These are phyloP conservation scores for Alsophila aescularia DNA, from an alignment of 2,888 invertebrate genomes.

Conservation along the genomic window DNA sequence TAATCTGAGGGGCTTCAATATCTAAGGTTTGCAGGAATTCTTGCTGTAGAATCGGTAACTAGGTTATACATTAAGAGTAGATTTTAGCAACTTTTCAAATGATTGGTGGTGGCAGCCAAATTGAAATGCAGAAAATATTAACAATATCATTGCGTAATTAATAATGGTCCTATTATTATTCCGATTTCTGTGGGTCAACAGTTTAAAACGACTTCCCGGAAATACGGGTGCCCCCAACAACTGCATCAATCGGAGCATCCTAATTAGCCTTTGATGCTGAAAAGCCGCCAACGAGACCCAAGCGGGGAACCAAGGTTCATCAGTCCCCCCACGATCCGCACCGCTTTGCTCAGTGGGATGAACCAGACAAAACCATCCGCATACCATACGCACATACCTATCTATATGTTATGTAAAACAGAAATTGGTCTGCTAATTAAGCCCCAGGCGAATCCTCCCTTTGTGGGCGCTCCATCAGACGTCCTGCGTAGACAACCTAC, in stretches of 20 bases:
- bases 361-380: slow-evolving; percentile 9
- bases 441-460: slow-evolving; percentile 18
- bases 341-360: not conserved
- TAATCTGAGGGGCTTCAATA: too few species aligned
- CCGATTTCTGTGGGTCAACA: slow-evolving; percentile 4
- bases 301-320: slow-evolving; percentile 8
- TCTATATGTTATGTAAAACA: slow-evolving; percentile 6
- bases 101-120: too few species aligned
- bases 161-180: too few species aligned
- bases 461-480: slow-evolving; percentile 20
- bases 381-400: not conserved
- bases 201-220: not conserved
- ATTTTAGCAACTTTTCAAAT: too few species aligned
- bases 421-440: slow-evolving; percentile 21
- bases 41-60: too few species aligned
- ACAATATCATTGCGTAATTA: too few species aligned
- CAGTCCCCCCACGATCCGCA: not conserved
- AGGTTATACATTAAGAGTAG: too few species aligned
- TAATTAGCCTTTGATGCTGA: slow-evolving; percentile 4
- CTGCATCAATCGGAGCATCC: not conserved
- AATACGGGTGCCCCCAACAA: not conserved
- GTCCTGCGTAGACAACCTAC: slow-evolving; percentile 14
- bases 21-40: too few species aligned
- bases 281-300: not conserved
- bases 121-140: too few species aligned